Percentiles rank a stretch among this genome's conserved stretches.
These are phyloP conservation scores for Alligator mississippiensis DNA, from an alignment of 2,113 vertebrate species.

Conservation along the genomic window DNA sequence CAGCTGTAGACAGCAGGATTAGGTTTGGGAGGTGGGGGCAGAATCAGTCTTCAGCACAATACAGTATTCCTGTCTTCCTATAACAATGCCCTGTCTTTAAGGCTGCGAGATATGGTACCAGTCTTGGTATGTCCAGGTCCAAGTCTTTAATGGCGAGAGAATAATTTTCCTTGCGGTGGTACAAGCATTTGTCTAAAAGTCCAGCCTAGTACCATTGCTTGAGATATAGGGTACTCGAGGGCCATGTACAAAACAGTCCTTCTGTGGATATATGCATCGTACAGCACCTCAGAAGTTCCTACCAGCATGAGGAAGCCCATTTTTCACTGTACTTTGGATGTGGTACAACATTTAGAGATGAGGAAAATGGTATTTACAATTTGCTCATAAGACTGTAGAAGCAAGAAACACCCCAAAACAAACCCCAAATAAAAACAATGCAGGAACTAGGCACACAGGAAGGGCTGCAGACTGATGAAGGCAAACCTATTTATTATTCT, in stretches of 20 bases:
- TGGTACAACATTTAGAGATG: not conserved
- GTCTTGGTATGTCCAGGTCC: not conserved
- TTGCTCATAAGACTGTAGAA: not conserved
- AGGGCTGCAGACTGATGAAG: not conserved
- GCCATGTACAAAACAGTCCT: not conserved
- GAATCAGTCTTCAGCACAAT: not conserved
- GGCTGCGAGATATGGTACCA: not conserved
- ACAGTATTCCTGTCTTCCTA: not conserved
- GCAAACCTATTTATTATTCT: not conserved
- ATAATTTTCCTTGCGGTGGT: not conserved
- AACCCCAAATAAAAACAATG: too few species aligned
- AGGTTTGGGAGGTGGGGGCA: not conserved
- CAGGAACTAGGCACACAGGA: not conserved
- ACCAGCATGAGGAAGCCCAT: not conserved
- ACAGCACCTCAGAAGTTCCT: not conserved
- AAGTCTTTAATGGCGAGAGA: not conserved
- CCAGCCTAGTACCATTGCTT: not conserved
- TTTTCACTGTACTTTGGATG: not conserved
- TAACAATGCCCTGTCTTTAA: not conserved
- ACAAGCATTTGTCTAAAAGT: conserved; percentile 2
- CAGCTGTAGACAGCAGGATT: conserved; percentile 54
- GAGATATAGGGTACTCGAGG: conserved; percentile 14
- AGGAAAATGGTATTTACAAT: not conserved
- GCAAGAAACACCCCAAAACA: not conserved
- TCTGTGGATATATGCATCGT: not conserved